These are phyloP conservation scores for Adelges cooleyi DNA, from an alignment of 1,140 invertebrate genomes.

Conservation along the genomic window DNA sequence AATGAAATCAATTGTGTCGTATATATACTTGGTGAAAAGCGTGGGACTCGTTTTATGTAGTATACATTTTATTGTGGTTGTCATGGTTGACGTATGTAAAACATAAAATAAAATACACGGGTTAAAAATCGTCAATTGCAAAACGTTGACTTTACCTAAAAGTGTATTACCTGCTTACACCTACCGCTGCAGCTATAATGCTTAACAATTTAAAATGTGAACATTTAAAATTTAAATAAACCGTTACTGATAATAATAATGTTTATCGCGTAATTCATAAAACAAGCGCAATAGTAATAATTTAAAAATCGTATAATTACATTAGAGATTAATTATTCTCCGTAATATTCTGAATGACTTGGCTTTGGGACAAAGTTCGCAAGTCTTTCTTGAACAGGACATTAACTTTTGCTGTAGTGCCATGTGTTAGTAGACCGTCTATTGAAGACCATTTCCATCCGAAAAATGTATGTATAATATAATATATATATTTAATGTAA, in stretches of 20 bases:
- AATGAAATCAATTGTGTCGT: not conserved
- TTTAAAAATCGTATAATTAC: no score
- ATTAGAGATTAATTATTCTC: not conserved
- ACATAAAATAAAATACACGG: not conserved
- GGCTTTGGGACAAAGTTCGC: slow-evolving; percentile 29
- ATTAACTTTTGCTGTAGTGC: not conserved
- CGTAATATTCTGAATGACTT: slow-evolving; percentile 24
- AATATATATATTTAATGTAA: no score
- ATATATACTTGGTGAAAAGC: slow-evolving; percentile 3
- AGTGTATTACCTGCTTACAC: no score
- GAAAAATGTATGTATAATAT: not conserved
- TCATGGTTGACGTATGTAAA: slow-evolving; percentile 20
- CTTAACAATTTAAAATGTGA: no score
- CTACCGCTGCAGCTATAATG: no score
- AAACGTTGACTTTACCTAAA: no score
- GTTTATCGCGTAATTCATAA: no score
- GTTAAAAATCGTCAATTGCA: no score
- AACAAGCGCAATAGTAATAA: no score
- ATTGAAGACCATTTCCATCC: not conserved
- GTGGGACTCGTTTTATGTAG: not conserved
- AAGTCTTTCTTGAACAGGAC: slow-evolving; percentile 18
- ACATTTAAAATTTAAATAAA: no score
- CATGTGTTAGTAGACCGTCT: not conserved
- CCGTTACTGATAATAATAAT: no score
- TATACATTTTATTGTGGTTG: not conserved